phyloP scores from a whole-genome alignment of 2,888 invertebrate genomes.

The Agelastica alni region DNA sequence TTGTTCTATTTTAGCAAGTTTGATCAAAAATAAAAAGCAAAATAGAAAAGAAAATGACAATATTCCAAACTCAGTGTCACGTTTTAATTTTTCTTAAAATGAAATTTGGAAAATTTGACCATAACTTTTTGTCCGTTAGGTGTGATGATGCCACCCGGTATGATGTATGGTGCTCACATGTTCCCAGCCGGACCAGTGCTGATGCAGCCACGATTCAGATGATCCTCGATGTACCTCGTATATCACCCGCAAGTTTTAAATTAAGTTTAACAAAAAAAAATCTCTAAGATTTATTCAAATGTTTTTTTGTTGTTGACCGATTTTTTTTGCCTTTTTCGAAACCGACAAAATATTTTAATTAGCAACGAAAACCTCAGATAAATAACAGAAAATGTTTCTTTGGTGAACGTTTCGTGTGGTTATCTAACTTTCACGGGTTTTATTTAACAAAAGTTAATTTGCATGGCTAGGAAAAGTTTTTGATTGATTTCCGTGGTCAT shows the following conservation, averaged over 20 bases:
- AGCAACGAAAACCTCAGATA: too few relatives aligned
- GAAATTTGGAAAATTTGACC: conserved; percentile 14
- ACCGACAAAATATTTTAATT: too few relatives aligned
- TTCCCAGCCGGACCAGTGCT: conserved; percentile 56
- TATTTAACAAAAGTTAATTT: too few relatives aligned
- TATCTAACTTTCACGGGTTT: too few relatives aligned
- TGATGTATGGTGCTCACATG: conserved; percentile 57
- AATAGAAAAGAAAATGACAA: conserved; percentile 42
- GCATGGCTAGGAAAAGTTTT: conserved; percentile 3
- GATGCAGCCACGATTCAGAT: conserved; percentile 89
- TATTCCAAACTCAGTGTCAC: conserved; percentile 31
- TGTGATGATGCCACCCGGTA: conserved; percentile 58
- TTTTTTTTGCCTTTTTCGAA: too few relatives aligned
- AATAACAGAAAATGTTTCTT: too few relatives aligned
- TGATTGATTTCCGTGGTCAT: conserved; percentile 6
- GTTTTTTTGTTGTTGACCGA: conserved; percentile 4
- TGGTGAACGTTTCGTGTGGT: too few relatives aligned
- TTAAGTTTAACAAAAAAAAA: conserved; percentile 30
- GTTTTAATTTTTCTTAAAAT: too few relatives aligned
- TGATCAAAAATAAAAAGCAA: too few relatives aligned
- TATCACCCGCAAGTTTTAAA: conserved; percentile 58
- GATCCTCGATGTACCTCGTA: conserved; percentile 70
- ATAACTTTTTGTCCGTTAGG: conserved; percentile 47
- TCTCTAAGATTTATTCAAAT: conserved; percentile 18
- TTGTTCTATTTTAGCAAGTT: too few relatives aligned